phyloP scores from a whole-genome alignment of 30 jellyfish, hydroid and myxozoan species.

The Turritopsis rubra region DNA sequence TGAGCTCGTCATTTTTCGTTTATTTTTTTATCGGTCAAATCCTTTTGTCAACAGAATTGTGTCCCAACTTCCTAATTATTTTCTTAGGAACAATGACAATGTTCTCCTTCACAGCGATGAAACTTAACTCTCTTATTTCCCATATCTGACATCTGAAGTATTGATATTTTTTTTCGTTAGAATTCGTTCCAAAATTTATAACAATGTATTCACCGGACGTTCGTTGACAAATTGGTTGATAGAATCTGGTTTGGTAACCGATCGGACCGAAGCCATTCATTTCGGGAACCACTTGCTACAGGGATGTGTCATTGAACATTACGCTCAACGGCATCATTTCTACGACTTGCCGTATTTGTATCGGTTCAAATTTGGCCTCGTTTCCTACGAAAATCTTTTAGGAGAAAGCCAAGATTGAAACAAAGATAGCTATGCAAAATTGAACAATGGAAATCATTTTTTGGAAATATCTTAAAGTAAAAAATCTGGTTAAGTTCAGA shows the following conservation, averaged over 20 bases:
- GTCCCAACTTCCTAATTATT: no score
- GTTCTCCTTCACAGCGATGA: no score
- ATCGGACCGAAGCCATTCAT: constrained; percentile 63
- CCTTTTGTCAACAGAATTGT: no score
- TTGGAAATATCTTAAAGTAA: no score
- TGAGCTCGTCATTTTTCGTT: neutral
- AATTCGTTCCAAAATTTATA: constrained; percentile 41
- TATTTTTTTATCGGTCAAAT: no score
- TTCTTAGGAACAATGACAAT: no score
- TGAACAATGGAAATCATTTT: no score
- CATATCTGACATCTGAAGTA: no score
- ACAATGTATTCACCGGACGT: constrained; percentile 59
- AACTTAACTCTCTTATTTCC: no score
- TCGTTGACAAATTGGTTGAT: constrained; percentile 67
- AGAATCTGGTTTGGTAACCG: constrained; percentile 54
- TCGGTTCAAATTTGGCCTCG: neutral
- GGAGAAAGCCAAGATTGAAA: neutral
- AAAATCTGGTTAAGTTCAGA: no score
- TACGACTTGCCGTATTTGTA: constrained; percentile 73
- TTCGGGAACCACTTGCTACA: constrained; percentile 66
- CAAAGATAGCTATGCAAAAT: no score
- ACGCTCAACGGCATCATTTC: constrained; percentile 46
- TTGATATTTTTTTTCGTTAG: no score
- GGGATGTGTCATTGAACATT: constrained; percentile 67
- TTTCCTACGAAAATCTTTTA: neutral